Conservation (phyloP, 1,140 invertebrate species). For the Cotesia vestalis region DNA sequence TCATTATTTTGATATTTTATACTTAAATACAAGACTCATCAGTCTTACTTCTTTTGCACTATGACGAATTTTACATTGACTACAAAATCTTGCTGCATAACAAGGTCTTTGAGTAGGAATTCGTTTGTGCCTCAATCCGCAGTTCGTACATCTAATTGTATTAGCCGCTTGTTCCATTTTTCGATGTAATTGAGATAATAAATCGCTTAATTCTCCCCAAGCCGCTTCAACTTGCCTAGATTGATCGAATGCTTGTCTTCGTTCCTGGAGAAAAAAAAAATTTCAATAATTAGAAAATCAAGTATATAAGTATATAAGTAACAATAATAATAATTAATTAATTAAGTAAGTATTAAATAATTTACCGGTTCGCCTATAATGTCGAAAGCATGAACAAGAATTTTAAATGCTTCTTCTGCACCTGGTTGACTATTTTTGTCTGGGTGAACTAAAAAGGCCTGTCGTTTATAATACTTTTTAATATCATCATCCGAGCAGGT, state of each 20-base stretch:
- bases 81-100: constrained; percentile 90
- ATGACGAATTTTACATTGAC: constrained; percentile 88
- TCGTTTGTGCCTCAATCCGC: constrained; percentile 87
- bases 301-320: background rate
- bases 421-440: constrained; percentile 95
- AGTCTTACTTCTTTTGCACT: constrained; percentile 84
- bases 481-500: constrained; percentile 92
- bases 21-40: constrained; percentile 31
- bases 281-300: too few species aligned
- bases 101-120: constrained; percentile 83
- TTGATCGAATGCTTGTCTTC: constrained; percentile 81
- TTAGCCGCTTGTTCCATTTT: constrained; percentile 94
- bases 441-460: constrained; percentile 93
- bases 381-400: constrained; percentile 92
- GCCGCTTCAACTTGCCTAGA: constrained; percentile 83
- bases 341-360: constrained; percentile 31
- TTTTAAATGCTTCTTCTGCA: constrained; percentile 96
- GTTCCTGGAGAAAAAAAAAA: constrained; percentile 70
- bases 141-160: constrained; percentile 90
- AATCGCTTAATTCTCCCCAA: constrained; percentile 82
- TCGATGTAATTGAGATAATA: constrained; percentile 86
- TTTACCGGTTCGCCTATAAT: constrained; percentile 90
- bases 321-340: background rate
- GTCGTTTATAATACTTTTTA: constrained; percentile 90
- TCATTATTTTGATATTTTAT: constrained; percentile 26